Conservation (phyloP, 2,113 vertebrate genomes). For the Stegostoma tigrinum region DNA sequence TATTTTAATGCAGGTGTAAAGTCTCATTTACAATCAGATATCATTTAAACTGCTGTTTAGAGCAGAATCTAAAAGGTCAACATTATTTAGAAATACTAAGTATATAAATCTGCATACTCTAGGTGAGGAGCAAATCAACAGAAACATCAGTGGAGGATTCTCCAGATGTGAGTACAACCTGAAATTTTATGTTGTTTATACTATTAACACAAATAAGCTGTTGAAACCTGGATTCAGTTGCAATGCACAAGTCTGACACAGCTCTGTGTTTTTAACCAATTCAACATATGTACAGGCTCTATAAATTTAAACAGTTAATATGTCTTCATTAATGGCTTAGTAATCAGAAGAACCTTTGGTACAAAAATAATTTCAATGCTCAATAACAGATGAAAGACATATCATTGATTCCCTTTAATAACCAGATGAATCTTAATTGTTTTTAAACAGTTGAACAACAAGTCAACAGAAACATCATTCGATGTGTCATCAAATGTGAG, state of each 20-base stretch:
- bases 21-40: no score
- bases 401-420: no score
- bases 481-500: background rate
- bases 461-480: background rate
- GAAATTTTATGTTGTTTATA: background rate
- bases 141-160: background rate
- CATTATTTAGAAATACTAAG: background rate
- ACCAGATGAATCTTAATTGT: background rate
- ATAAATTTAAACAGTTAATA: background rate
- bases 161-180: background rate
- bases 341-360: no score
- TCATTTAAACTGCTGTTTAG: no score
- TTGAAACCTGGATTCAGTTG: background rate
- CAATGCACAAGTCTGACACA: no score
- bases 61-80: no score
- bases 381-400: no score
- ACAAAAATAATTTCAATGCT: background rate
- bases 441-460: background rate
- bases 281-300: background rate
- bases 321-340: background rate
- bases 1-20: no score
- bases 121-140: background rate
- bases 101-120: background rate
- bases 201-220: background rate
- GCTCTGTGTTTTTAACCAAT: background rate